Percentiles rank a stretch among this genome's conserved stretches.
These are phyloP conservation scores for Nicator chloris DNA, from an alignment of 2,113 vertebrate genomes.

Conservation along the genomic window DNA sequence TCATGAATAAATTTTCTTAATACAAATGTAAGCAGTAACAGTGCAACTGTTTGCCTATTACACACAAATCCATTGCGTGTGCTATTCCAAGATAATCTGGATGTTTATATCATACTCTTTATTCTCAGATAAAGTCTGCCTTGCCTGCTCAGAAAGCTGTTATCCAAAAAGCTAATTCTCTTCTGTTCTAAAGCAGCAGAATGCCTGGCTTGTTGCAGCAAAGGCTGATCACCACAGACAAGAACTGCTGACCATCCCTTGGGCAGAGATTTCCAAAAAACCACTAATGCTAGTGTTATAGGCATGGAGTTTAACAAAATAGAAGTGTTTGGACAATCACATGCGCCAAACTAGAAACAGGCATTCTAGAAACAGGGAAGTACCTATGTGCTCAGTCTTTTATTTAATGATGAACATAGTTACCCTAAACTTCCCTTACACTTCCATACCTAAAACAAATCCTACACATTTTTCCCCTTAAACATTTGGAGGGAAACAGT, in stretches of 20 bases:
- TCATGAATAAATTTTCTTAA: conserved; percentile 37
- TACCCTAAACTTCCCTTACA: background rate
- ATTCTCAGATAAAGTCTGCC: conserved; percentile 48
- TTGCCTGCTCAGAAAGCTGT: conserved; percentile 60
- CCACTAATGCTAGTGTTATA: background rate
- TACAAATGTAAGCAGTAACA: conserved; percentile 1
- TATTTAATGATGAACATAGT: background rate
- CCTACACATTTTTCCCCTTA: background rate
- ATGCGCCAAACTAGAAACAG: background rate
- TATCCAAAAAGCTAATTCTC: conserved; percentile 62
- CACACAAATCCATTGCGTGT: conserved; percentile 59
- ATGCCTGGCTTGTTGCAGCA: background rate
- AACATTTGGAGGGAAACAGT: background rate
- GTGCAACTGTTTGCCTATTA: conserved; percentile 63
- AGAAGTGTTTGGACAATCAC: background rate
- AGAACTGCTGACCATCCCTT: background rate
- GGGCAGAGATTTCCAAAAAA: background rate
- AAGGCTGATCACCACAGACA: conserved; percentile 57
- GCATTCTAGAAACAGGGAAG: background rate
- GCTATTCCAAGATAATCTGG: conserved; percentile 38
- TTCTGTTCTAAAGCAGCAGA: conserved; percentile 59
- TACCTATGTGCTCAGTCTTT: background rate
- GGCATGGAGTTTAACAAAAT: background rate
- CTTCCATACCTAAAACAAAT: background rate
- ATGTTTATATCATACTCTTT: background rate